phyloP scores from a whole-genome alignment of 92 coral and sea anemone genomes.

The Epizoanthus stellaris region DNA sequence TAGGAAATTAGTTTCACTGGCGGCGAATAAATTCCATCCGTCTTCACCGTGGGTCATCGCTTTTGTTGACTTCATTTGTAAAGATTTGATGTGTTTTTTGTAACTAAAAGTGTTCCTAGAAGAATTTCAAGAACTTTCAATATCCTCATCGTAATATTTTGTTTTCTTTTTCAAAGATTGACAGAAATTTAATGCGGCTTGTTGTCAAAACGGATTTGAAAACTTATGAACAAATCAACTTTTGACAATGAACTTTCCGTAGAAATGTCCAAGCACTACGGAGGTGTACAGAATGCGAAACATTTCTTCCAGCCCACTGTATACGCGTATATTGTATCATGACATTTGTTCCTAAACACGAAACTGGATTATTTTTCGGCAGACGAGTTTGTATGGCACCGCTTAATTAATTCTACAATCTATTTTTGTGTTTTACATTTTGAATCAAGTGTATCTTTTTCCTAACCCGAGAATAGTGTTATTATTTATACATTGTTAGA shows the following conservation, averaged over 20 bases:
- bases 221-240: neutral
- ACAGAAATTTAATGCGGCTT: conserved; percentile 22
- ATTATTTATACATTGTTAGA: conserved; percentile 4
- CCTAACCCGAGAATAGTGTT: neutral
- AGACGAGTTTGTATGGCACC: conserved; percentile 16
- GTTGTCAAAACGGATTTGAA: conserved; percentile 19
- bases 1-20: conserved; percentile 40
- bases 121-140: conserved; percentile 7
- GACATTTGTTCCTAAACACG: conserved; percentile 25
- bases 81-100: conserved; percentile 5
- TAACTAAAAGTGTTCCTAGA: conserved; percentile 18
- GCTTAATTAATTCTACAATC: conserved; percentile 7
- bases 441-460: conserved; percentile 40
- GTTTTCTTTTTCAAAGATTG: neutral
- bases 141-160: conserved; percentile 16
- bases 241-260: conserved; percentile 16
- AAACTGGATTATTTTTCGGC: neutral
- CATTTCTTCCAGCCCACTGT: neutral
- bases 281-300: neutral
- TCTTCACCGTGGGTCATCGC: conserved; percentile 38
- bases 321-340: neutral
- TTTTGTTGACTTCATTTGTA: conserved; percentile 33
- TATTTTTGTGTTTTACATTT: conserved; percentile 15
- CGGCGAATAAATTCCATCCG: conserved; percentile 26
- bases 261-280: conserved; percentile 1